phyloP scores from a whole-genome alignment of 2,888 invertebrate genomes.

The Limulus polyphemus region DNA sequence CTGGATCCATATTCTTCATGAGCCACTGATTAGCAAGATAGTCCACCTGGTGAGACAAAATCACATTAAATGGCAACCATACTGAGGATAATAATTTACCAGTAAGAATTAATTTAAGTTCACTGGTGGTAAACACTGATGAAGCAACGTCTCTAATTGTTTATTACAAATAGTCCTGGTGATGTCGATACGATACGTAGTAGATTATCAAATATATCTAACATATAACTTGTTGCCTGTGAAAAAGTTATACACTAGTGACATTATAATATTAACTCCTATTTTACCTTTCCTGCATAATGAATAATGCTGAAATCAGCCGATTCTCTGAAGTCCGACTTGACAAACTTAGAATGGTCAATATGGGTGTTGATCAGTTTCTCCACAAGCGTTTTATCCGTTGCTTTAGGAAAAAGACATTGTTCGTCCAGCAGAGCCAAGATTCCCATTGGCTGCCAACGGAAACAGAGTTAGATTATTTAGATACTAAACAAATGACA shows the following conservation, averaged over 20 bases:
- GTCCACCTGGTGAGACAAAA: constrained; percentile 42
- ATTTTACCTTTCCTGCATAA: constrained; percentile 71
- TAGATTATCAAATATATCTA: too few relatives aligned
- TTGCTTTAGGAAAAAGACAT: constrained; percentile 99
- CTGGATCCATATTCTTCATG: constrained; percentile 99
- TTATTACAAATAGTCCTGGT: too few relatives aligned
- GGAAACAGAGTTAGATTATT: not conserved
- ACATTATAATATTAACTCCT: too few relatives aligned
- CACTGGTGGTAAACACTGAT: too few relatives aligned
- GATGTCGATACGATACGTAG: too few relatives aligned
- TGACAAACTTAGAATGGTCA: constrained; percentile 94
- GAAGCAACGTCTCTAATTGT: too few relatives aligned
- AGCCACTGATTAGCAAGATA: constrained; percentile 95
- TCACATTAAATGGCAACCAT: too few relatives aligned
- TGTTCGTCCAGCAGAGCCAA: constrained; percentile 97
- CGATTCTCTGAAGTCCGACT: constrained; percentile 84
- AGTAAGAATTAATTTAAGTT: too few relatives aligned
- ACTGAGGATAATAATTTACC: too few relatives aligned
- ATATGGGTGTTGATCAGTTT: constrained; percentile 91
- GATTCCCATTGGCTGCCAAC: constrained; percentile 77
- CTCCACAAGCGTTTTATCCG: constrained; percentile 96
- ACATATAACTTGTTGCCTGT: too few relatives aligned
- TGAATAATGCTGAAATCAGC: constrained; percentile 90
- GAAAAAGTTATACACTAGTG: too few relatives aligned
- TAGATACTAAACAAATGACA: not conserved